These are phyloP conservation scores for Brachycybe producta DNA, from an alignment of 2,888 invertebrate species.

Conservation along the genomic window DNA sequence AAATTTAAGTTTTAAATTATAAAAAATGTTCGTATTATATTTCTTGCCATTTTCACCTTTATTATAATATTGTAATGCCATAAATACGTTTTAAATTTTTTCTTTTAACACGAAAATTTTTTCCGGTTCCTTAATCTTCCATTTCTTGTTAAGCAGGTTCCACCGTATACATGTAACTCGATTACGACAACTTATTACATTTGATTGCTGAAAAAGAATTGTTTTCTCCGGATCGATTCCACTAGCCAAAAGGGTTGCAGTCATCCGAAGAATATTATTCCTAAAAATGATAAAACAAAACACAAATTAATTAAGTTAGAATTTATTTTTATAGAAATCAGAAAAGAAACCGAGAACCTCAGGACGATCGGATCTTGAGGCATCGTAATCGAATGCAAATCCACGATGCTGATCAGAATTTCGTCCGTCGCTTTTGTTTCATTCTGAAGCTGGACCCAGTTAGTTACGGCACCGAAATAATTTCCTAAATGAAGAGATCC, in stretches of 20 bases:
- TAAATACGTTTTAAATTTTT: too few species aligned
- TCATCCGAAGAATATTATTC: slow-evolving; percentile 59
- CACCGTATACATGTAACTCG: too few species aligned
- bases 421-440: slow-evolving; percentile 43
- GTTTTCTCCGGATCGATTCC: slow-evolving; percentile 72
- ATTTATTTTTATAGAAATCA: slow-evolving; percentile 3
- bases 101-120: too few species aligned
- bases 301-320: not conserved
- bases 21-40: too few species aligned
- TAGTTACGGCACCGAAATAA: slow-evolving; percentile 10
- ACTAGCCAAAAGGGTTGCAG: slow-evolving; percentile 75
- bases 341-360: slow-evolving; percentile 26
- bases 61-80: too few species aligned
- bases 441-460: slow-evolving; percentile 69
- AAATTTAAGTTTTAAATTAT: too few species aligned
- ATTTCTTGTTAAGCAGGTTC: too few species aligned
- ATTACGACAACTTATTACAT: slow-evolving; percentile 38
- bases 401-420: slow-evolving; percentile 71
- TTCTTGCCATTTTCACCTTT: too few species aligned
- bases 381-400: slow-evolving; percentile 81
- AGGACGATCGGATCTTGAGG: slow-evolving; percentile 36
- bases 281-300: slow-evolving; percentile 37
- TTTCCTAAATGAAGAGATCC: slow-evolving; percentile 10
- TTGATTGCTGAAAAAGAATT: slow-evolving; percentile 76
- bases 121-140: too few species aligned